Base-by-base conservation (phyloP, 1,140 invertebrate genomes). In the Pseudomyrmex flavicornis region DNA sequence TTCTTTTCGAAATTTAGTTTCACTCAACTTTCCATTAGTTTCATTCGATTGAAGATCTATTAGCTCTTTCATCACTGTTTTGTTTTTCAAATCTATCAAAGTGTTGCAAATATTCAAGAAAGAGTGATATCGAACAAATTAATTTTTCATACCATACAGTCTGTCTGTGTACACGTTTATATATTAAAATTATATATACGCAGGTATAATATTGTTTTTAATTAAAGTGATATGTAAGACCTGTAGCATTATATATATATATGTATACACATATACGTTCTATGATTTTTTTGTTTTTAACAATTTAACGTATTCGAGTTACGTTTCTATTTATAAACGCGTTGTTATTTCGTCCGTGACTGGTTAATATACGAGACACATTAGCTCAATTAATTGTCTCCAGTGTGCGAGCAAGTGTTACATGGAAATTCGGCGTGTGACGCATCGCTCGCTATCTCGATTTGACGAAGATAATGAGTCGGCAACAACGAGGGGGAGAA, bases 381-480 rank as follows among this genome's bases (percentile, higher is more conserved):
- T 80, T 46, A 72, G 44, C 17, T 26, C 76, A 80, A 82, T 82
- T 74, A 74, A 82, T 82, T 75, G 72, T 54, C 75, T 79, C 75
- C 44, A 70, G 58, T 61, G 17, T 66, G 35, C 35, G 66, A 70
- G 56, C 50, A 79, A 84, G 56, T 61, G 76, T 69, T 69, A 26
- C 54, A 72, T 48, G 54, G 72, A 66, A 59, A 70, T 17, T 69
- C 50, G 35, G 22, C 54, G 54, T 73, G 61, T 87, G 85, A 85
- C 88, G 75, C 79, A 88, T 80, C 77, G 66, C 66, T 85, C 44
- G 35, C 76, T 80, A 73, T 84, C 74, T 80, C 63, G 70, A 65
- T 88, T 89, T 85, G 88, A 83, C 87, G 52, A 89, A 89, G 85
- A 88, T 89, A 86, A 89, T 82, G 77, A 89, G 77, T 75, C 62